phyloP scores from a whole-genome alignment of 2,113 vertebrate species.

The Tautogolabrus adspersus region DNA sequence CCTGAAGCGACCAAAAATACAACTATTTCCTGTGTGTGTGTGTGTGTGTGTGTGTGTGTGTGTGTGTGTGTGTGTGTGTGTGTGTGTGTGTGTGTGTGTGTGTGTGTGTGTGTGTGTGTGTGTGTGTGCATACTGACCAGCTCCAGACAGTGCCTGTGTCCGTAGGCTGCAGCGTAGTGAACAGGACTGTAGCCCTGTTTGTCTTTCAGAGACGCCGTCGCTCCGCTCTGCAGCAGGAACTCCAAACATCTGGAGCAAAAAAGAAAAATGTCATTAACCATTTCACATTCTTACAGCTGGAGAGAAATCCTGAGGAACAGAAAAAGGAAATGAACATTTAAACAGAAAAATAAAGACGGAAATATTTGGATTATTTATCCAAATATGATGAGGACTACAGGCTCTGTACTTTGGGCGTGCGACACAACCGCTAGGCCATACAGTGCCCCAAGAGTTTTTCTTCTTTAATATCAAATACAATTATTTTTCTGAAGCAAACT shows the following conservation, averaged over 20 bases:
- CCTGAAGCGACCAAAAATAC: constrained; percentile 11
- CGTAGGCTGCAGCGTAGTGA: constrained; percentile 96
- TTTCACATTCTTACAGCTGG: neutral
- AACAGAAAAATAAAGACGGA: neutral
- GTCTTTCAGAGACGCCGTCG: constrained; percentile 91
- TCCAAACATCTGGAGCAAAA: constrained; percentile 89
- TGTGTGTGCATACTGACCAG: constrained; percentile 82
- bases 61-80: constrained; percentile 5
- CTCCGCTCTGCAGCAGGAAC: constrained; percentile 93
- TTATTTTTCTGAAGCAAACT: too few relatives aligned
- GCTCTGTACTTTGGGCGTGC: too few relatives aligned
- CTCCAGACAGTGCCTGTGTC: constrained; percentile 94
- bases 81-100: constrained; percentile 12
- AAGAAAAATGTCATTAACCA: neutral
- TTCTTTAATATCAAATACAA: too few relatives aligned
- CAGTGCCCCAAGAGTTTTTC: too few relatives aligned
- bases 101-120: neutral
- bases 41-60: constrained; percentile 9
- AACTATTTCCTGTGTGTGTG: constrained; percentile 24
- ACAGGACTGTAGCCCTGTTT: constrained; percentile 94
- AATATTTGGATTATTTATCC: neutral
- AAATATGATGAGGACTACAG: too few relatives aligned
- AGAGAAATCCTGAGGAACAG: neutral
- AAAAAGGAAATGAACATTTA: neutral
- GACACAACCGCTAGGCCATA: too few relatives aligned